These are phyloP conservation scores for Arvicola amphibius DNA, from an alignment of 2,797 vertebrate species.

Conservation along the genomic window DNA sequence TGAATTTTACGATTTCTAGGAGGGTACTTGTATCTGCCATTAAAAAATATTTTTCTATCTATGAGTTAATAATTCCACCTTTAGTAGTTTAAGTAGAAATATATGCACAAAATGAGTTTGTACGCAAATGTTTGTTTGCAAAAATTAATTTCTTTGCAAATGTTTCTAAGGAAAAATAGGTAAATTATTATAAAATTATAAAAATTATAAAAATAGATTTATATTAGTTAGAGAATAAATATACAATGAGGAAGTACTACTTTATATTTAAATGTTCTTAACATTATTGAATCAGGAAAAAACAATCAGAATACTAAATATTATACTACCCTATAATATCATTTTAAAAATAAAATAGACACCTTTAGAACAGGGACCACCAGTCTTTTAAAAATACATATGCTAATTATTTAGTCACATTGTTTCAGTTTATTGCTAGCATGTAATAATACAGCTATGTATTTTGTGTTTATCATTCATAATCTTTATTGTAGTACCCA, in stretches of 20 bases:
- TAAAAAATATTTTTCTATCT: background rate
- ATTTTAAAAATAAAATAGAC: background rate
- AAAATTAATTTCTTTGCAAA: background rate
- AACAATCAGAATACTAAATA: constrained; percentile 27
- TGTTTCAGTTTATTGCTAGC: background rate
- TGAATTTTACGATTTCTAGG: background rate
- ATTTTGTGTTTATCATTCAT: background rate
- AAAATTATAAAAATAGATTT: background rate
- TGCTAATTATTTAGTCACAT: background rate
- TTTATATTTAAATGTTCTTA: background rate
- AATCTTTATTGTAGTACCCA: background rate
- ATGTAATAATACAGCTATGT: background rate
- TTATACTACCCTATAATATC: background rate
- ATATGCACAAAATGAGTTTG: background rate
- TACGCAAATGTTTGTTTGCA: too few relatives aligned
- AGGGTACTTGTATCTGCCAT: background rate
- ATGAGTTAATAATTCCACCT: background rate
- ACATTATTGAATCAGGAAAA: background rate
- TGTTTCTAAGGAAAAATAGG: background rate
- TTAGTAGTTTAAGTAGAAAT: background rate
- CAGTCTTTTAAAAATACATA: background rate
- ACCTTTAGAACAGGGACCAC: background rate
- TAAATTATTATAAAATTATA: background rate
- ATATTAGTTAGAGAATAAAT: background rate
- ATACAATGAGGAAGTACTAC: background rate